A percentile compares a stretch with the other conserved stretches of the same genome.
These are phyloP conservation scores for Hydriomena furcata DNA, from an alignment of 2,888 invertebrate genomes.

Conservation along the genomic window DNA sequence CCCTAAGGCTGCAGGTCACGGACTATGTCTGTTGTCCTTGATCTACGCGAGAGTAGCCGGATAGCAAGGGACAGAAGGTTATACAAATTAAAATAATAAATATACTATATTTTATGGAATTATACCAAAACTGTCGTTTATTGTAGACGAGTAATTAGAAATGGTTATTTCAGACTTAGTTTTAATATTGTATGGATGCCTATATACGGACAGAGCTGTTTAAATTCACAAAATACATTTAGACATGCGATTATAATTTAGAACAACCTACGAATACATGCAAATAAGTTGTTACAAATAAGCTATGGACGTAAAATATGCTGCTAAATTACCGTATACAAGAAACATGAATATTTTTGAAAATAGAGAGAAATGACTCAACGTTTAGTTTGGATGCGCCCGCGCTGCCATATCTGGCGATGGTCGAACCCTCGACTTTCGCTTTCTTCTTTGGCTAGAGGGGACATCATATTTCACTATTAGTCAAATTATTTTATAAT, in stretches of 20 bases:
- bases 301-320: slow-evolving; percentile 8
- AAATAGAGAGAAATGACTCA: slow-evolving; percentile 62
- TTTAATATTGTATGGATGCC: background rate
- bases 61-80: too few species aligned
- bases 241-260: slow-evolving; percentile 8
- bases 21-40: too few species aligned
- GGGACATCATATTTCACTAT: slow-evolving; percentile 45
- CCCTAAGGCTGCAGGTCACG: too few species aligned
- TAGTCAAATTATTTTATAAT: slow-evolving; percentile 25
- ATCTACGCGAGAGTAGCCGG: too few species aligned
- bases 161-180: too few species aligned
- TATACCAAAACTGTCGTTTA: too few species aligned
- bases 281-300: slow-evolving; percentile 14
- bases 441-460: slow-evolving; percentile 75
- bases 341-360: slow-evolving; percentile 25
- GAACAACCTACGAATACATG: slow-evolving; percentile 4
- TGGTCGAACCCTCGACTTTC: slow-evolving; percentile 59
- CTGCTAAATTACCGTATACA: slow-evolving; percentile 4
- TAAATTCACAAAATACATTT: slow-evolving; percentile 8
- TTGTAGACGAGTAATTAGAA: too few species aligned
- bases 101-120: too few species aligned
- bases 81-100: too few species aligned
- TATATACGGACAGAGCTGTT: slow-evolving; percentile 26
- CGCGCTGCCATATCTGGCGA: slow-evolving; percentile 52
- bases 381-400: slow-evolving; percentile 69